Percentiles rank a stretch among this genome's conserved stretches.
phyloP scores from a whole-genome alignment of 2,888 invertebrate species.

The Petrolisthes manimaculis region DNA sequence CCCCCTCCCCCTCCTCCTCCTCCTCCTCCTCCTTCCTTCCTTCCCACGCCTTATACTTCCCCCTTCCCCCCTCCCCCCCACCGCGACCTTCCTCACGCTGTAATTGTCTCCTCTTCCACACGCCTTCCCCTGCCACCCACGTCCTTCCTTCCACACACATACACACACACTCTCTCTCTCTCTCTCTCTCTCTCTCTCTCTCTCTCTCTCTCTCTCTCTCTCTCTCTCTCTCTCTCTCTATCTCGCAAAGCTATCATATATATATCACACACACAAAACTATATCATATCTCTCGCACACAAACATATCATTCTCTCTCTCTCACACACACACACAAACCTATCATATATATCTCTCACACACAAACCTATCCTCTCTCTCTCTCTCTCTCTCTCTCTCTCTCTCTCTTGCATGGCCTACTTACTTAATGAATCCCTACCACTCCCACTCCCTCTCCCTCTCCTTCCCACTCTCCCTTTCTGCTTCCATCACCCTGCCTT shows the following conservation, averaged over 20 bases:
- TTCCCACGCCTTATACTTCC: not conserved
- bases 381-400: not conserved
- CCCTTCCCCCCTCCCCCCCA: not conserved
- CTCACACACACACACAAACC: too few relatives aligned
- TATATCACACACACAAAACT: too few relatives aligned
- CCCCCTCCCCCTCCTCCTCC: not conserved
- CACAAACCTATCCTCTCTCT: too few relatives aligned
- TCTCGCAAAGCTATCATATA: too few relatives aligned
- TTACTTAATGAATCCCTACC: not conserved
- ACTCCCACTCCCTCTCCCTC: not conserved
- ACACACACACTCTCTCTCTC: not conserved
- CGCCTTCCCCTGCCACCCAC: not conserved
- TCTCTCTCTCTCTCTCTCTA: not conserved
- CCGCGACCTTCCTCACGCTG: not conserved
- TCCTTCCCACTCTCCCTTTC: too few relatives aligned
- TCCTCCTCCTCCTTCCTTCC: not conserved
- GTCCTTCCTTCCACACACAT: not conserved
- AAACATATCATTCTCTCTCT: too few relatives aligned
- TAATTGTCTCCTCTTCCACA: not conserved
- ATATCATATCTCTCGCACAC: too few relatives aligned
- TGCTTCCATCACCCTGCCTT: too few relatives aligned
- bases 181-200: slow-evolving; percentile 21
- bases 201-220: slow-evolving; percentile 1
- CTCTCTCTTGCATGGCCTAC: not conserved
- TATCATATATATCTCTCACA: too few relatives aligned